These are phyloP conservation scores for Gracilinanus agilis DNA, from an alignment of 2,113 vertebrate species.

Conservation along the genomic window DNA sequence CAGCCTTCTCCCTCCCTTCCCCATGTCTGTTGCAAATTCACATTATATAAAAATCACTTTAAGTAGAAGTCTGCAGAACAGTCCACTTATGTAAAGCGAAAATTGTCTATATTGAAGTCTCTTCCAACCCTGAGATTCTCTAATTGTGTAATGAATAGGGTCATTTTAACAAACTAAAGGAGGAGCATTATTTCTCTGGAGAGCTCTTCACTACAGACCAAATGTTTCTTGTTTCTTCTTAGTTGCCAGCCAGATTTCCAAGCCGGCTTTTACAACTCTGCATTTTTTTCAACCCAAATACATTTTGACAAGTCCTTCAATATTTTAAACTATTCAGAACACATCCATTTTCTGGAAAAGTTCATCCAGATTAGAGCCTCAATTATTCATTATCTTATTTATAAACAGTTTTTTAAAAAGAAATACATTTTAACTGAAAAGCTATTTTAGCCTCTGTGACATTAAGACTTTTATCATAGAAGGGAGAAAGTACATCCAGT, in stretches of 20 bases:
- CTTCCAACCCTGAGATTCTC: background rate
- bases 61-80: background rate
- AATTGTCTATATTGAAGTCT: background rate
- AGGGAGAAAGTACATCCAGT: background rate
- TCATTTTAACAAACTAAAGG: background rate
- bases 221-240: background rate
- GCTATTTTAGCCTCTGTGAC: background rate
- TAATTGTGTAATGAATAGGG: background rate
- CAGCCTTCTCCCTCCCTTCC: background rate
- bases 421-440: background rate
- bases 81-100: background rate
- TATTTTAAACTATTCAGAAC: background rate
- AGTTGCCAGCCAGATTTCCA: background rate
- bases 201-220: background rate
- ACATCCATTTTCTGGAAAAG: background rate
- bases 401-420: constrained; percentile 5
- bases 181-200: background rate
- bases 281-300: background rate
- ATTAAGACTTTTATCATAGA: constrained; percentile 39
- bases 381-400: background rate
- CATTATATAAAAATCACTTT: background rate
- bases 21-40: background rate
- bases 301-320: background rate
- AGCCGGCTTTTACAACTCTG: background rate
- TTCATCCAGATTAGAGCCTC: background rate